Base-by-base conservation (phyloP, 2,888 invertebrate genomes). In the Andrena camellia region DNA sequence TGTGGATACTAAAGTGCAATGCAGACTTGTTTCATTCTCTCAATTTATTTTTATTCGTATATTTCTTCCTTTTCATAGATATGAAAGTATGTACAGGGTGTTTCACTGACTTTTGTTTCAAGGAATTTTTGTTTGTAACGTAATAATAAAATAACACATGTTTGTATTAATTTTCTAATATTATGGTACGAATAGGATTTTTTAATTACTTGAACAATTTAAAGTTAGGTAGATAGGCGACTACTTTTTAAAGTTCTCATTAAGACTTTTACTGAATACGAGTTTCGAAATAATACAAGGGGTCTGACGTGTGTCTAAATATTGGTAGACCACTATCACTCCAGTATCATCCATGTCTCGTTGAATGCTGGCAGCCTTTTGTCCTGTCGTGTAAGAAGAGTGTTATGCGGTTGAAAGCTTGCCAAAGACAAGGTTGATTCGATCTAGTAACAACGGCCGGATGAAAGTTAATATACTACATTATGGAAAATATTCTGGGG, bases 361-460 rank as follows among this genome's bases (percentile, higher is more conserved):
- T 59, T 76, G 82, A 82, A 82, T 71, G 48, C 68, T 82, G 82
- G 82, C 82, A 77, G 74, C 60, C 31, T 62, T 80, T 60, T 48
- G 76, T 68, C 59, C 72, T 60, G 64, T 48, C 57, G 33, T 52
- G 67, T 78, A 71, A 78, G 84, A 66, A 81, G 72, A n/a, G 66
- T 68, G 81, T 87, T 69, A 75, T 73, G 57, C 31, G 78, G 70
- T 83, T 83, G 88, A 81, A 69, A 74, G 62, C 13, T 74, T 83
- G 87, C 88, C 87, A 87, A 74, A 66, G 74, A 81, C 86, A 88
- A 69, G 66, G 68, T 73, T 59, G 59, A 86, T 79, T 78, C 80
- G 80, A 81, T 83, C 73, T 60, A 48, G 76, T 71, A 78, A 85
- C 76, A 82, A 77, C 75, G 78, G 60, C 42, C 69, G 75, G 82